These are phyloP conservation scores for Pogonocherus hispidulus DNA, from an alignment of 2,888 invertebrate species.

Conservation along the genomic window DNA sequence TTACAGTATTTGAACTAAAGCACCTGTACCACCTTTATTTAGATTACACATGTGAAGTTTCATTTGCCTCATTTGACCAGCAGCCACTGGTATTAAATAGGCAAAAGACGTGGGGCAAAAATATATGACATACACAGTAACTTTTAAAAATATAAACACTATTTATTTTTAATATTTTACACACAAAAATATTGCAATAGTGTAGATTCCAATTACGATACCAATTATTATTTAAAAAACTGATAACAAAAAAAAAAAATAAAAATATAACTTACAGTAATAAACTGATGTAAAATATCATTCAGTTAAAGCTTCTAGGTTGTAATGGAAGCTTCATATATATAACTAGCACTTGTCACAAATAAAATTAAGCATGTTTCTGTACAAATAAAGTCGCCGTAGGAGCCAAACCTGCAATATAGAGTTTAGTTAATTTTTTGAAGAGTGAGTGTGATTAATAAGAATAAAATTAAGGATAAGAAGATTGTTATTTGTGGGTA, in stretches of 20 bases:
- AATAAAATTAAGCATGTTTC: slow-evolving; percentile 61
- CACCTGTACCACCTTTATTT: no score
- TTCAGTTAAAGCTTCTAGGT: slow-evolving; percentile 12
- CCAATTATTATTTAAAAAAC: slow-evolving; percentile 14
- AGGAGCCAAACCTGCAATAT: slow-evolving; percentile 81
- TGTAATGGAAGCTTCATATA: slow-evolving; percentile 19
- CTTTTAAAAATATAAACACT: slow-evolving; percentile 34
- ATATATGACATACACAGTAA: slow-evolving; percentile 4
- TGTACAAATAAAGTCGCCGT: slow-evolving; percentile 87
- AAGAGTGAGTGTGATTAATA: background rate
- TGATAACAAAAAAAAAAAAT: slow-evolving; percentile 24
- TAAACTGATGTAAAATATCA: slow-evolving; percentile 26
- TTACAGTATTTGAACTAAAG: no score
- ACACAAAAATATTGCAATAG: slow-evolving; percentile 20
- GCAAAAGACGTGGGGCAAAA: background rate
- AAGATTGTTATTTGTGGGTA: no score
- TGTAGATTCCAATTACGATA: slow-evolving; percentile 10
- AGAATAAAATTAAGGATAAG: no score
- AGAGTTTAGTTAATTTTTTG: background rate
- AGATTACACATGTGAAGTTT: no score
- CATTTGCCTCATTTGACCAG: no score
- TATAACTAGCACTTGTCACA: slow-evolving; percentile 13
- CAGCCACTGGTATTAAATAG: no score
- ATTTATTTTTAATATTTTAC: slow-evolving; percentile 32
- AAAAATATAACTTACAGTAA: slow-evolving; percentile 30